Percentiles rank a stretch among this genome's conserved stretches.
phyloP scores from a whole-genome alignment of 2,797 vertebrate species.

The Gymnothorax reevesii region DNA sequence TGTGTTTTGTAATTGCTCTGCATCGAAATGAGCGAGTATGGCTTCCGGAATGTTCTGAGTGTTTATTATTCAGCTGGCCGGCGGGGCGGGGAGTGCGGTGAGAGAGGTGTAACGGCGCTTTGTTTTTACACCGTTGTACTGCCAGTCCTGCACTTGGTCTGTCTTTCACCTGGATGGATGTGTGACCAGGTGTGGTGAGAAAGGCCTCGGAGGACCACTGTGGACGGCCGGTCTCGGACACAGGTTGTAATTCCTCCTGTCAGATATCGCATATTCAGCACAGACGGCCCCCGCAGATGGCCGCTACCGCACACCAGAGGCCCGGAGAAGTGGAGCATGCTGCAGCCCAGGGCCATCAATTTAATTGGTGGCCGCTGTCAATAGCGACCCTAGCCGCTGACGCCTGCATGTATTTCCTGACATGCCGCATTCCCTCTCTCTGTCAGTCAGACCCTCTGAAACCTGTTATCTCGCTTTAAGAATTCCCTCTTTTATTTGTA shows the following conservation, averaged over 20 bases:
- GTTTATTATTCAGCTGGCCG: not conserved
- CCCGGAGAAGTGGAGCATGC: constrained; percentile 40
- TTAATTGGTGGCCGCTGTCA: constrained; percentile 64
- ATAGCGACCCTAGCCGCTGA: constrained; percentile 59
- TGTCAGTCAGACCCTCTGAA: constrained; percentile 26
- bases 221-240: constrained; percentile 32
- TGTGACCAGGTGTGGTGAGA: constrained; percentile 48
- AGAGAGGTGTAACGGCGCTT: constrained; percentile 50
- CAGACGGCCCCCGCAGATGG: constrained; percentile 13
- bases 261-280: constrained; percentile 28
- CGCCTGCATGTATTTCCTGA: constrained; percentile 50
- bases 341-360: constrained; percentile 59
- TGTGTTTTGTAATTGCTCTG: too few relatives aligned
- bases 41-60: constrained; percentile 18
- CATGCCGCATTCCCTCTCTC: not conserved
- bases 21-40: too few relatives aligned
- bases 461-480: constrained; percentile 21
- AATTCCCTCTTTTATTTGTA: constrained; percentile 14
- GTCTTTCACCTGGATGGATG: constrained; percentile 44
- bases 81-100: not conserved
- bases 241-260: constrained; percentile 37
- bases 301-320: constrained; percentile 17
- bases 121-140: constrained; percentile 50
- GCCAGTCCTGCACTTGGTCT: constrained; percentile 47
- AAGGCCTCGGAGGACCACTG: constrained; percentile 36